phyloP scores from a whole-genome alignment of 2,888 invertebrate genomes.

The Bruchidius siliquastri region DNA sequence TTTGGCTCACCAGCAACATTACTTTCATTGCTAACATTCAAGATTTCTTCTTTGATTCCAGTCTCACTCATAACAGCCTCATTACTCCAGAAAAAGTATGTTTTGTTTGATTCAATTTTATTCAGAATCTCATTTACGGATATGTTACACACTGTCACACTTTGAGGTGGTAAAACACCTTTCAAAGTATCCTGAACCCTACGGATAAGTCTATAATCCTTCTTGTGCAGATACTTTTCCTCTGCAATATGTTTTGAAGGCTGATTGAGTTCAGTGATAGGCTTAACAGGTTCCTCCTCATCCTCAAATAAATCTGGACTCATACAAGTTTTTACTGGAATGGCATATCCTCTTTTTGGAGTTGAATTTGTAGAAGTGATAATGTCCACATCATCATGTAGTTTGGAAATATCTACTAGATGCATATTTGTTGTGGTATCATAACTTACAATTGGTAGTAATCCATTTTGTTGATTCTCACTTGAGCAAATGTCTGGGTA shows the following conservation, averaged over 20 bases:
- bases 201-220: conserved; percentile 44
- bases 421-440: not conserved
- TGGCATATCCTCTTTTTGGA: conserved; percentile 33
- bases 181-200: conserved; percentile 57
- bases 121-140: conserved; percentile 63
- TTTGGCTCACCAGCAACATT: conserved; percentile 13
- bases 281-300: conserved; percentile 44
- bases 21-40: conserved; percentile 21
- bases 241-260: conserved; percentile 16
- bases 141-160: conserved; percentile 63
- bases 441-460: not conserved
- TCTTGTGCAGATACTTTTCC: conserved; percentile 32
- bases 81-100: conserved; percentile 31
- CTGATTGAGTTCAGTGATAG: conserved; percentile 1
- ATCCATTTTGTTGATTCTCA: not conserved
- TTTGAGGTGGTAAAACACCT: conserved; percentile 72
- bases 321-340: conserved; percentile 26
- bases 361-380: conserved; percentile 15
- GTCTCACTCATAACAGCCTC: conserved; percentile 3
- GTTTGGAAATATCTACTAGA: not conserved
- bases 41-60: conserved; percentile 10
- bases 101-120: conserved; percentile 36
- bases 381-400: not conserved
- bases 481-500: not conserved
- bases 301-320: conserved; percentile 64